Conservation (phyloP, 1,140 invertebrate species). For the Pogonomyrmex barbatus region DNA sequence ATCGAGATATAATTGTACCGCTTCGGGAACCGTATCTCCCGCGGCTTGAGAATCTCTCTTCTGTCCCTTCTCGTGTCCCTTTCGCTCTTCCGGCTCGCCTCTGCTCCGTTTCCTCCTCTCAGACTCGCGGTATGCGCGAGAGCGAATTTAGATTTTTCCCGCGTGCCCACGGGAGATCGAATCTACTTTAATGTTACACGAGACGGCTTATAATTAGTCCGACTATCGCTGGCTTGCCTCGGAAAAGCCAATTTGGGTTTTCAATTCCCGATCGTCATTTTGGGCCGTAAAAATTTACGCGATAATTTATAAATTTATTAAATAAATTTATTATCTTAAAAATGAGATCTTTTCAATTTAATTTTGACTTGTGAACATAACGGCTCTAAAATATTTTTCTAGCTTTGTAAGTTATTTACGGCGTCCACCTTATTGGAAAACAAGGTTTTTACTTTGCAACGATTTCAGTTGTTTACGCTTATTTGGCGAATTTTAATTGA, state of each 20-base stretch:
- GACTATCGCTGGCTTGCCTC: not conserved
- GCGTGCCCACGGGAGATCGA: not conserved
- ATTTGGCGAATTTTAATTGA: not conserved
- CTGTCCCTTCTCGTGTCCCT: not conserved
- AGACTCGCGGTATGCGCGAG: not conserved
- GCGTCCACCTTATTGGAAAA: not conserved
- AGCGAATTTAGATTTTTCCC: slow-evolving; percentile 30
- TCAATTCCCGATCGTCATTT: not conserved
- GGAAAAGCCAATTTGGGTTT: not conserved
- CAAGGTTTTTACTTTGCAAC: not conserved
- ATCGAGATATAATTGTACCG: slow-evolving; percentile 60
- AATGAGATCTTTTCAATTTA: too few relatives aligned
- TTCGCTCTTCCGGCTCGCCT: slow-evolving; percentile 20
- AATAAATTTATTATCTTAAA: too few relatives aligned
- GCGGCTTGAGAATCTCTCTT: slow-evolving; percentile 2
- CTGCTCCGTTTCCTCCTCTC: not conserved
- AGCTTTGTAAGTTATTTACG: not conserved
- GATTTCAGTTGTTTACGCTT: not conserved
- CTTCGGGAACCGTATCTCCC: slow-evolving; percentile 4
- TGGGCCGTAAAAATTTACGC: too few relatives aligned
- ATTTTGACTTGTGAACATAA: too few relatives aligned
- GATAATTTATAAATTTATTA: too few relatives aligned
- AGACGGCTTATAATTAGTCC: slow-evolving; percentile 16
- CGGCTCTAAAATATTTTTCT: not conserved
- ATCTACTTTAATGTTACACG: not conserved